Evolutionary conservation across 2,113 vertebrate species (phyloP), one percentile per base, ranked within the genome.

Genomic region (Siniperca knerii): DNA sequence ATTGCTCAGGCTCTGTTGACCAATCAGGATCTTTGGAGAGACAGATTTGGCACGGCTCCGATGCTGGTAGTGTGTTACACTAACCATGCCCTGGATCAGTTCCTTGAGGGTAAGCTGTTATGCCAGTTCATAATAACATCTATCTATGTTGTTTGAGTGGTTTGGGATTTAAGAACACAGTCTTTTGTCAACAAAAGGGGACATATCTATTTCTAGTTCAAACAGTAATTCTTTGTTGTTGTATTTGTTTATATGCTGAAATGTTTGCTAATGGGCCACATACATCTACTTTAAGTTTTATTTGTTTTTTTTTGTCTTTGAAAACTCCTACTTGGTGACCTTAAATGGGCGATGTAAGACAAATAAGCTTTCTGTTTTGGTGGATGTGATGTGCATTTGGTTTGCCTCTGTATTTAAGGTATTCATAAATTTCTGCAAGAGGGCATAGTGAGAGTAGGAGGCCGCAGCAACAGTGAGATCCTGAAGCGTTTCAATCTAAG

Each of bases 71-170:
- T 99, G 23, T 99, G 98, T 93, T 99, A 99, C 79, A 99, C 98
- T 66, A 99, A 99, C 91, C 98, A 99, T 66, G 98, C 98, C 35
- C 94, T 99, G 93, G 98, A 99, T 94, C 98, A 99, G 94, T 99
- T 99, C 93, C 95, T 99, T n/a, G 98, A 99, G 96, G 98, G 98
- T 99, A 96, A 92, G 77, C 3, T 16, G 1, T 9, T 18, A 12
- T 57, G 23, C 13, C 21, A 25, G 8, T 66, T 52, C 18, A 65
- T 76, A 58, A 29, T 62, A 67, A 9, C n/a, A n/a, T 61, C 29
- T 29, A 29, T 29, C 29, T 29, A 29, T 29, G 29, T 29, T 29
- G 29, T 44, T 50, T 67, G 6, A 62, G 20, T 29, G 15, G 16
- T 64, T 67, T 73, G 61, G 42, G 15, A 54, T 68, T 71, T 52